These are phyloP conservation scores for Papilio polyxenes DNA, from an alignment of 1,140 invertebrate genomes.

Conservation along the genomic window DNA sequence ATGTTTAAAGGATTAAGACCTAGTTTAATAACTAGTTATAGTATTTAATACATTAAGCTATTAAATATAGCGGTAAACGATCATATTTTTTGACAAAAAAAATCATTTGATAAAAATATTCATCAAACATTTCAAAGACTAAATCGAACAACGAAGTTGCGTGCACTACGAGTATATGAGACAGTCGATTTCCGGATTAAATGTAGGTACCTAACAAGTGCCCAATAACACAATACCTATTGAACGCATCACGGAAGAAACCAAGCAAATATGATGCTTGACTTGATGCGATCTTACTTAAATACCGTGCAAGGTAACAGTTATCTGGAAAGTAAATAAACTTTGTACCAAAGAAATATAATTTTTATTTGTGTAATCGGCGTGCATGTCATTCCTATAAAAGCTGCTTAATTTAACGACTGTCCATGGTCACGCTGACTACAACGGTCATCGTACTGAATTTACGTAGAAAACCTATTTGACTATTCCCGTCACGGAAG, in stretches of 20 bases:
- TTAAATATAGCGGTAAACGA: no score
- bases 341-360: not conserved
- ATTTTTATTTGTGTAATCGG: not conserved
- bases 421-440: not conserved
- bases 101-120: no score
- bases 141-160: no score
- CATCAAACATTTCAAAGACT: no score
- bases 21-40: no score
- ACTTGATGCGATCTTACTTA: not conserved
- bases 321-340: not conserved
- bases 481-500: slow-evolving; percentile 31
- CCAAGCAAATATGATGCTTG: not conserved
- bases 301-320: not conserved
- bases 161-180: no score
- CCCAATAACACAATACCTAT: no score
- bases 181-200: not conserved
- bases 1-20: not conserved
- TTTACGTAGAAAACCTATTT: slow-evolving; percentile 31
- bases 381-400: not conserved
- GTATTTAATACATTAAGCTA: no score
- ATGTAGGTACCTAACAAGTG: not conserved
- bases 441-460: slow-evolving; percentile 12
- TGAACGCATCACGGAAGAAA: not conserved
- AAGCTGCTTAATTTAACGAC: not conserved
- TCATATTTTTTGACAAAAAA: no score